Evolutionary conservation across 2,113 vertebrate species (phyloP).

Genomic region (Zapus hudsonius): DNA sequence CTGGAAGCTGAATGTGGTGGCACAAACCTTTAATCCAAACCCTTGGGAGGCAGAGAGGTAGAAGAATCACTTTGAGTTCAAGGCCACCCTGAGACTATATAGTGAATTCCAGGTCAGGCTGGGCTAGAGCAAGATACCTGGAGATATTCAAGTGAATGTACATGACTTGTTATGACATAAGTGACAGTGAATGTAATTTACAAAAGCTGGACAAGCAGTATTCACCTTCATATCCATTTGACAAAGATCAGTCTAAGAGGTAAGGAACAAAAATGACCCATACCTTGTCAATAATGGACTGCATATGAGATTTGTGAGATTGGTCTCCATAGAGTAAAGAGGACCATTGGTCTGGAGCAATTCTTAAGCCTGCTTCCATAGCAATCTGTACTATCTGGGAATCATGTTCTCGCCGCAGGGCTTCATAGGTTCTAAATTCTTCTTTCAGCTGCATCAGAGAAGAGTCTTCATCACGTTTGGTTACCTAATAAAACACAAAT

Average conservation of each 20-base stretch:
- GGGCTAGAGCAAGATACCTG: too few species aligned
- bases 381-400: constrained; percentile 99
- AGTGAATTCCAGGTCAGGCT: too few species aligned
- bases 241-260: background rate
- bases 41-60: too few species aligned
- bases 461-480: constrained; percentile 98
- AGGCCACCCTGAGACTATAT: too few species aligned
- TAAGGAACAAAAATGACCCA: constrained; percentile 38
- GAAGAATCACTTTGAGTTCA: too few species aligned
- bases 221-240: background rate
- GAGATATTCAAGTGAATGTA: too few species aligned
- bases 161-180: background rate
- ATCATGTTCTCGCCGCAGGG: constrained; percentile 96
- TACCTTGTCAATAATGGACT: constrained; percentile 99
- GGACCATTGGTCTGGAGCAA: constrained; percentile 99
- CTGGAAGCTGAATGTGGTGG: too few species aligned
- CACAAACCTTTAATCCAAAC: too few species aligned
- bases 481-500: constrained; percentile 87
- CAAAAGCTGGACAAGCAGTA: background rate
- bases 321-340: constrained; percentile 97
- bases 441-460: constrained; percentile 99
- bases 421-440: constrained; percentile 97
- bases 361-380: constrained; percentile 98
- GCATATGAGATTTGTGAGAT: constrained; percentile 99
- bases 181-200: background rate